Evolutionary conservation across 2,888 invertebrate genomes (phyloP), one percentile per base, ranked within the genome.

Genomic region (Lamproptera curius): DNA sequence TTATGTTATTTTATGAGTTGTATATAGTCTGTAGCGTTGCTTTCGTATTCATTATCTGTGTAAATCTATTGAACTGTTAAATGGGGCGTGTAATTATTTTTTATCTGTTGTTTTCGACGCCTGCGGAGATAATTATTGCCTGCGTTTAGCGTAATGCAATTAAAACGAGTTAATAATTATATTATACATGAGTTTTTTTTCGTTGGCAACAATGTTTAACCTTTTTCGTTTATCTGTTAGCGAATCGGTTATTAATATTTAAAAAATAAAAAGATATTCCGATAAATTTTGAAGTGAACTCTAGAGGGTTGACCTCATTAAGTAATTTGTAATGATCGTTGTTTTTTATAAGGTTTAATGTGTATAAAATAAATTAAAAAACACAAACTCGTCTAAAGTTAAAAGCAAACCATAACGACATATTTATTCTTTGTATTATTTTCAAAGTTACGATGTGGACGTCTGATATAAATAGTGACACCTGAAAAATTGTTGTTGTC

Each of bases 101-200:
- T 45, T 39, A 39, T 39, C 33, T 16, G 39, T 15, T 45, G 38
- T 45, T 39, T 39, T 39, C 23, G 8, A 11, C 34, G 23, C 33
- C 39, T 34, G 23, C 11, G 23, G 39, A 33, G 33, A 34, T 45
- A 39, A 45, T 39, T 45, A 39, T 45, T 39, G 33, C 39, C 14
- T 31, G 16, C 38, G 38, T 45, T 39, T 33, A 23, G 17, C 38
- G 14, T 16, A 33, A 38, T 45, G 33, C 13, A 4, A 31, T 31
- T 31, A 31, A 31, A 31, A n/a, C 13, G 13, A 31, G 11, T 31
- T 31, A 31, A 31, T 31, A 31, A 31, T 40, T 40, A 15, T 26
- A 33, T 40, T 33, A 41, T 33, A 14, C 31, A 33, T 31, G 41
- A 33, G 16, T 41, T 41, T 41, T 31, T 41, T n/a, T n/a, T 41